phyloP scores from a whole-genome alignment of 2,888 invertebrate species.

The Drosophila flavopinicola region DNA sequence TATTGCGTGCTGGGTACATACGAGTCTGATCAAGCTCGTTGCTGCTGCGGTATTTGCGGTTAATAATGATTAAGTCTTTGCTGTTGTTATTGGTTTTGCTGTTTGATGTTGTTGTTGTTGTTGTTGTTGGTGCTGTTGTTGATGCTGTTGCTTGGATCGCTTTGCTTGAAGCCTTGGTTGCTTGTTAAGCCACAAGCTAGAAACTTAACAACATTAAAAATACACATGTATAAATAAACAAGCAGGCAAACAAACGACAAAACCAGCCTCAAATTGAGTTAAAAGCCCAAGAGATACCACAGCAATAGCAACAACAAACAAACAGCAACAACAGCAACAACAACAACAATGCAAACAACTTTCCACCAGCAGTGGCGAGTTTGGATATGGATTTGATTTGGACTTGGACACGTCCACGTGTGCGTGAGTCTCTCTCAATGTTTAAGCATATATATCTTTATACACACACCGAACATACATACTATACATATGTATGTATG shows the following conservation, averaged over 20 bases:
- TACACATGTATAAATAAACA: constrained; percentile 62
- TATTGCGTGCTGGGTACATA: constrained; percentile 12
- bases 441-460: constrained; percentile 31
- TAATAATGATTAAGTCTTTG: constrained; percentile 48
- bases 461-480: too few species aligned
- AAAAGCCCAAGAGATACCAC: constrained; percentile 62
- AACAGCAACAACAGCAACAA: constrained; percentile 16
- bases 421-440: constrained; percentile 51
- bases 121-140: constrained; percentile 21
- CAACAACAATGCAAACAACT: constrained; percentile 65
- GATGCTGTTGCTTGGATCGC: constrained; percentile 15
- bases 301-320: constrained; percentile 18
- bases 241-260: constrained; percentile 42
- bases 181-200: constrained; percentile 57
- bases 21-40: constrained; percentile 41
- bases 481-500: constrained; percentile 12
- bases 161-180: constrained; percentile 30
- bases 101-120: constrained; percentile 1
- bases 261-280: constrained; percentile 71
- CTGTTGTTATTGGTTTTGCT: constrained; percentile 26
- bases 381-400: constrained; percentile 62
- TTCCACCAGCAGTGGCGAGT: constrained; percentile 61
- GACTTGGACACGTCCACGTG: constrained; percentile 63
- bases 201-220: constrained; percentile 61
- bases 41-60: constrained; percentile 44